Base-by-base conservation (phyloP, 2,797 vertebrate genomes). In the Cuculus canorus region DNA sequence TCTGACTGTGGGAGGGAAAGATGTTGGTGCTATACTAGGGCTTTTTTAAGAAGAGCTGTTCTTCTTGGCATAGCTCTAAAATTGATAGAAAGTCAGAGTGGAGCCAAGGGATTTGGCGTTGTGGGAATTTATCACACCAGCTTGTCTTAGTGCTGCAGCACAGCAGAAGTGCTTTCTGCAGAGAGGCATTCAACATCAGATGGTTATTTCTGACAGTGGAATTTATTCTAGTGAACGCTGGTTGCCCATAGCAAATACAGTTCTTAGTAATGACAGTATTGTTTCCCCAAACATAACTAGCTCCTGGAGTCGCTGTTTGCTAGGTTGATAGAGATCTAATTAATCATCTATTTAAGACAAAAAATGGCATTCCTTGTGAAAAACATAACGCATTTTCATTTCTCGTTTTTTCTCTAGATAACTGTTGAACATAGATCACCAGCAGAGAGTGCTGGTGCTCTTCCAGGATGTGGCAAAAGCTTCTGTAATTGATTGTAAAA, bases 381-480 rank as follows among this genome's bases (percentile, higher is more conserved):
- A 69, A 37, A 15, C 13, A n/a, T 25, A 80, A 45, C 33, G 64
- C 25, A 11, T 78, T 92, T 86, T 66, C 25, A 25, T 47, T 77
- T 19, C 59, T 89, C n/a, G 1, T 78, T 73, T 86, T 63, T 71
- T 37, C 21, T 50, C 27, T 48, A 3, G 30, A 21, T 82, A 87
- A 14, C 33, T 61, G 2, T 3, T 39, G 41, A 86, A 27, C 63
- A 47, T 11, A 33, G 45, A 59, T 93, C 48, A 56, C 96, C 96
- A 96, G 94, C 92, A 96, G 96, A 83, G 91, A 91, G 92, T 94
- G 94, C 96, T 96, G 79, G 43, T 91, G 78, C 70, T 91, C 96
- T 90, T 88, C 71, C 19, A 71, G 65, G 41, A 68, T 18, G 17
- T 56, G 41, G 32, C 77, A 88, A 15, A 73, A 37, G 60, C 71